phyloP scores from a whole-genome alignment of 2,113 vertebrate genomes.

The Illadopsis cleaveri region DNA sequence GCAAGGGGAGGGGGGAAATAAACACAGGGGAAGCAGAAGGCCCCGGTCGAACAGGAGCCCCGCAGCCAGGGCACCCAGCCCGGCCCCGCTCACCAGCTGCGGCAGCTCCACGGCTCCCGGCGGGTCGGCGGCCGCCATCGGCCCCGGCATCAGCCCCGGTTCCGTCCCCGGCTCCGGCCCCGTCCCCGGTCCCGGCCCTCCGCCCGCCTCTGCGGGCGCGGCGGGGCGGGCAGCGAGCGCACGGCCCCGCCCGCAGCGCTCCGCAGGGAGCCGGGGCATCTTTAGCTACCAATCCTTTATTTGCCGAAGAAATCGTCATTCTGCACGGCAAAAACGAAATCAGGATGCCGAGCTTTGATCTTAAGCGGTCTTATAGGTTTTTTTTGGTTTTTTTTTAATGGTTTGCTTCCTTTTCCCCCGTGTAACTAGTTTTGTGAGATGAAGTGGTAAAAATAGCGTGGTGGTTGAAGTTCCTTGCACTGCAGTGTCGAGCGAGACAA shows the following conservation, averaged over 20 bases:
- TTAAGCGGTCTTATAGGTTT: too few species aligned
- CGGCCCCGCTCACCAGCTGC: constrained; percentile 38
- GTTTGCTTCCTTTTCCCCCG: neutral
- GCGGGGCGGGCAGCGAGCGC: neutral
- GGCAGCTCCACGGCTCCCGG: neutral
- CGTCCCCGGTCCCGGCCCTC: neutral
- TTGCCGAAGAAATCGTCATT: too few species aligned
- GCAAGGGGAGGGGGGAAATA: neutral
- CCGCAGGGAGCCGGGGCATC: fast-evolving
- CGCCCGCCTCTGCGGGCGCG: neutral
- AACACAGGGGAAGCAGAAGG: neutral
- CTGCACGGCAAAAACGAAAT: fast-evolving
- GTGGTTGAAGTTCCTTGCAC: neutral
- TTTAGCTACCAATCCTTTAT: fast-evolving
- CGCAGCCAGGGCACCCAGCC: neutral
- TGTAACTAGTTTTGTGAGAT: neutral
- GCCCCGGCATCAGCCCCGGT: too few species aligned
- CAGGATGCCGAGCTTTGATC: neutral
- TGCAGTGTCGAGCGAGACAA: too few species aligned
- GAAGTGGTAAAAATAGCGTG: neutral
- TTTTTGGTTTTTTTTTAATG: neutral
- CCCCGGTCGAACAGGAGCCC: neutral
- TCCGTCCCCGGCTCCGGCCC: too few species aligned
- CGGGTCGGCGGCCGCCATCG: constrained; percentile 5
- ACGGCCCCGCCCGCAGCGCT: neutral